A percentile compares a stretch with the other conserved stretches of the same genome.
Conservation (phyloP, 2,888 invertebrate genomes). For the Sminthurides aquaticus region DNA sequence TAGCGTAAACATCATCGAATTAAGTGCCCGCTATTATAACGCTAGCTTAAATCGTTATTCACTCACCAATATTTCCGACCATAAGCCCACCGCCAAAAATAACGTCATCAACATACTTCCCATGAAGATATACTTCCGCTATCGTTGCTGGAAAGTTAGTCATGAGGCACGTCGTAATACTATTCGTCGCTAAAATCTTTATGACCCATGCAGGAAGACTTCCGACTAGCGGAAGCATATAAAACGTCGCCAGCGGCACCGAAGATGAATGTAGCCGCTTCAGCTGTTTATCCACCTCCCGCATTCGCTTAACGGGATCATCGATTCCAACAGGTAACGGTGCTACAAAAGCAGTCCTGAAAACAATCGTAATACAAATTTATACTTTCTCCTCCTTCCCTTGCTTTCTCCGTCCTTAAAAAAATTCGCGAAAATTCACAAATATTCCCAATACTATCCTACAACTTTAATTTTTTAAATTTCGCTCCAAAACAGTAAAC, state of each 20-base stretch:
- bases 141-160: conserved; percentile 21
- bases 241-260: conserved; percentile 14
- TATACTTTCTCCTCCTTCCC: no score
- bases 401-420: no score
- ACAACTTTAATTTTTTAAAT: no score
- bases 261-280: conserved; percentile 8
- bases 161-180: conserved; percentile 17
- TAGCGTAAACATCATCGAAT: neutral
- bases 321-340: conserved; percentile 14
- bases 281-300: neutral
- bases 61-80: conserved; percentile 18
- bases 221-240: conserved; percentile 11
- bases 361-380: no score
- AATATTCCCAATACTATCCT: no score
- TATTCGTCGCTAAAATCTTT: conserved; percentile 15
- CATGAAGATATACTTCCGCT: neutral
- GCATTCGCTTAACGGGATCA: conserved; percentile 7
- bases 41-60: no score
- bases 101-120: conserved; percentile 7
- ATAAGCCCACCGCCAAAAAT: conserved; percentile 20
- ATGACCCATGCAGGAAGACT: conserved; percentile 20
- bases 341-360: conserved; percentile 18
- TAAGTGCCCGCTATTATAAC: no score
- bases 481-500: no score
- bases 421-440: no score